Conservation (phyloP, 2,797 vertebrate genomes). For the Phrynocephalus vlangalii region DNA sequence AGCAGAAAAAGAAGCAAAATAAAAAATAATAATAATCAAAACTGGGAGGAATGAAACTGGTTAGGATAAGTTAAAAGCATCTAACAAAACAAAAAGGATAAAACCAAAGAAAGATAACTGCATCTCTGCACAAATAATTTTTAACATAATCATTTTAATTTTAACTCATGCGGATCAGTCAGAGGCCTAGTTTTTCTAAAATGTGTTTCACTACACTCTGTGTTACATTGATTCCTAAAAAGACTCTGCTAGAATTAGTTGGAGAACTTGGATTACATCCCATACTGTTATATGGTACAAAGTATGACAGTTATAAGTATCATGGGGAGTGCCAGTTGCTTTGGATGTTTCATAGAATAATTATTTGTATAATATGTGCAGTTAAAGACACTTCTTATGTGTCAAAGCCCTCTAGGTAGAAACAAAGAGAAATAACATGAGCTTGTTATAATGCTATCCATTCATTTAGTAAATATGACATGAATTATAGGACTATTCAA, state of each 20-base stretch:
- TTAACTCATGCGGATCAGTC: no score
- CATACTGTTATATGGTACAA: background rate
- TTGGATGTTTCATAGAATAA: background rate
- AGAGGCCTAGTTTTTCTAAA: no score
- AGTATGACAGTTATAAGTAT: constrained; percentile 12
- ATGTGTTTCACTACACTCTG: no score
- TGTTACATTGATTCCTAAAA: no score
- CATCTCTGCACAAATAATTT: no score
- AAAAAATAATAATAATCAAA: background rate
- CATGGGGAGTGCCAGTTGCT: background rate
- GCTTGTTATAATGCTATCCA: background rate
- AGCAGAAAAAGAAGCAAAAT: background rate
- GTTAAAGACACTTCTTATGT: background rate
- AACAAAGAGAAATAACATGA: background rate
- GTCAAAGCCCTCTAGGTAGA: background rate
- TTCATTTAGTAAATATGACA: constrained; percentile 40
- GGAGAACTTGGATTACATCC: background rate
- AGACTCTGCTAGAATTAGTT: no score
- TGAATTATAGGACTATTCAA: constrained; percentile 27
- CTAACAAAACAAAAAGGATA: no score
- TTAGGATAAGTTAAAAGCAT: no score
- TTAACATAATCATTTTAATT: no score
- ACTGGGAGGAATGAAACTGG: no score
- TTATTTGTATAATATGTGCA: constrained; percentile 7
- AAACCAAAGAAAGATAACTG: no score